Percentiles rank a stretch among this genome's conserved stretches.
Conservation (phyloP, 2,888 invertebrate species). For the Pinctada fucata region DNA sequence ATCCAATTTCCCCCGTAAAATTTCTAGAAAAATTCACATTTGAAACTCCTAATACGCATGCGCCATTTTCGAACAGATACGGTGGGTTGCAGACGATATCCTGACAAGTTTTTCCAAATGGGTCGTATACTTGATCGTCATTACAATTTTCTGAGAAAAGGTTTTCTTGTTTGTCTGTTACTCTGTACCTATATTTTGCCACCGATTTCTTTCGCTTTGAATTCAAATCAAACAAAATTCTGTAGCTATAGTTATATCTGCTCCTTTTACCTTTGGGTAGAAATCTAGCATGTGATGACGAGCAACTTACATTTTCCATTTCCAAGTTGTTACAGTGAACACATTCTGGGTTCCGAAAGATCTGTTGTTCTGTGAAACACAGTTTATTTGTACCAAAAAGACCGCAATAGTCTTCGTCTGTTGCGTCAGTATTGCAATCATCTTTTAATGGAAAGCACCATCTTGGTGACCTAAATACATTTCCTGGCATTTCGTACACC, state of each 20-base stretch:
- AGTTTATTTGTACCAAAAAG: slow-evolving; percentile 2
- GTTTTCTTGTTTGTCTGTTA: background rate
- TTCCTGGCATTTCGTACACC: slow-evolving; percentile 6
- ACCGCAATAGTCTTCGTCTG: background rate
- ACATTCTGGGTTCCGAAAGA: slow-evolving; percentile 31
- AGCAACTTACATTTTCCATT: slow-evolving; percentile 26
- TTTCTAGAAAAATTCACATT: background rate
- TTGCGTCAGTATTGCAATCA: background rate
- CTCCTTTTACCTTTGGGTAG: slow-evolving; percentile 17
- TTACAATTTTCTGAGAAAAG: slow-evolving; percentile 9
- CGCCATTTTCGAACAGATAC: slow-evolving; percentile 27
- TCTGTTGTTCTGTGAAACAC: slow-evolving; percentile 23
- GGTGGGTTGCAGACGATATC: slow-evolving; percentile 29
- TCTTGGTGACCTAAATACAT: slow-evolving; percentile 1
- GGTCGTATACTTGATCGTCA: slow-evolving; percentile 25
- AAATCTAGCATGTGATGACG: slow-evolving; percentile 10
- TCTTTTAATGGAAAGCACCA: slow-evolving; percentile 26
- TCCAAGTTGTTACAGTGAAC: slow-evolving; percentile 26
- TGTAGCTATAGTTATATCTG: slow-evolving; percentile 35
- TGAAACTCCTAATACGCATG: slow-evolving; percentile 19
- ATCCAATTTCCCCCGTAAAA: slow-evolving; percentile 1
- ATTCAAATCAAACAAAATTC: slow-evolving; percentile 30
- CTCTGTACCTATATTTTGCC: background rate
- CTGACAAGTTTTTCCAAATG: slow-evolving; percentile 27
- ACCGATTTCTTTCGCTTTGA: background rate